Evolutionary conservation across 2,797 vertebrate genomes (phyloP).

Genomic region (Ceyx erithaca): DNA sequence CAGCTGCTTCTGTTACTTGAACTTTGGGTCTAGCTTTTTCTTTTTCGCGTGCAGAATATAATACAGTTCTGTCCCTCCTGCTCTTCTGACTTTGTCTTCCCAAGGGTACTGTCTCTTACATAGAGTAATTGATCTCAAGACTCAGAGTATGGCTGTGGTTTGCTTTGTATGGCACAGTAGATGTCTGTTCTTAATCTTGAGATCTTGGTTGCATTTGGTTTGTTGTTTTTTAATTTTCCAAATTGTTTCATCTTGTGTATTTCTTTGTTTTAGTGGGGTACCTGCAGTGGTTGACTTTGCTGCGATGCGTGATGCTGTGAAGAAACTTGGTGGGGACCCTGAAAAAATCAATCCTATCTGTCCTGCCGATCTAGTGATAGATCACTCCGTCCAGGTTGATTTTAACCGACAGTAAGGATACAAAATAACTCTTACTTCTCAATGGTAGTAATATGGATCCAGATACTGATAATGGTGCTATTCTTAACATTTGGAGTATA

Average conservation of each 20-base stretch:
- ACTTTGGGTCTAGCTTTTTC: not conserved
- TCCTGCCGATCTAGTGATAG: constrained; percentile 95
- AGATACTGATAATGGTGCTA: not conserved
- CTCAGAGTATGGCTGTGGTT: not conserved
- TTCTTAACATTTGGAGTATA: not conserved
- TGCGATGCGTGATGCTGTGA: constrained; percentile 96
- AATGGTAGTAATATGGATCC: not conserved
- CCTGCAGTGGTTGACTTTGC: constrained; percentile 98
- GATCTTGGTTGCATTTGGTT: not conserved
- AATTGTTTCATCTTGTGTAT: not conserved
- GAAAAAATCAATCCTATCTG: constrained; percentile 96
- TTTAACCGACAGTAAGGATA: constrained; percentile 91
- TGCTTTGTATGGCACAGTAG: not conserved
- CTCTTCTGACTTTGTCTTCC: not conserved
- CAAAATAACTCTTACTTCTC: not conserved
- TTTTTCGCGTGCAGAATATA: not conserved
- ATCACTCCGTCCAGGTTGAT: constrained; percentile 98
- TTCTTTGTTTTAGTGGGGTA: constrained; percentile 84
- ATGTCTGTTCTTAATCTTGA: not conserved
- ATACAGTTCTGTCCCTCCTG: not conserved
- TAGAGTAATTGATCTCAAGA: not conserved
- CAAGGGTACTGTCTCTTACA: not conserved
- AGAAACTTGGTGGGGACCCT: constrained; percentile 89
- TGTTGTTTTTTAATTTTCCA: not conserved
- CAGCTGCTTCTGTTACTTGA: not conserved